Evolutionary conservation across 2,888 invertebrate species (phyloP).

Genomic region (Hirtodrosophila trivittata): DNA sequence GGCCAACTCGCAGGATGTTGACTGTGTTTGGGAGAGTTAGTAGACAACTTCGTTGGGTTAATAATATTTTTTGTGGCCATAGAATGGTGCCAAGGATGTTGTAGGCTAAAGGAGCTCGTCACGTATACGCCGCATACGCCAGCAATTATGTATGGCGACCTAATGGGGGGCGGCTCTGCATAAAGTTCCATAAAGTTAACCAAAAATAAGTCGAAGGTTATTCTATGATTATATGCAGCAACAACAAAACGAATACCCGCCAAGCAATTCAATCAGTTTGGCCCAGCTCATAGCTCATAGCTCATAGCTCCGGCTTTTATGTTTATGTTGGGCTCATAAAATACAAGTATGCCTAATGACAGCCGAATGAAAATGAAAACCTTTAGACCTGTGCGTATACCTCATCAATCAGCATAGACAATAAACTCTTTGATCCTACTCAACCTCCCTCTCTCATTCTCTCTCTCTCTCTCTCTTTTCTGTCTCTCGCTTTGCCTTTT

Average conservation of each 20-base stretch:
- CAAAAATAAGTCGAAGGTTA: slow-evolving; percentile 67
- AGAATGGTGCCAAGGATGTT: slow-evolving; percentile 68
- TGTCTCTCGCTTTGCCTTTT: too few species aligned
- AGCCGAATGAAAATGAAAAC: slow-evolving; percentile 36
- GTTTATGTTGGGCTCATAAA: slow-evolving; percentile 41
- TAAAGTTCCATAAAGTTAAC: slow-evolving; percentile 37
- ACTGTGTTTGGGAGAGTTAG: slow-evolving; percentile 26
- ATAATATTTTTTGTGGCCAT: slow-evolving; percentile 12
- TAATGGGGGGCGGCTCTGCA: slow-evolving; percentile 1
- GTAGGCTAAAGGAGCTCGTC: slow-evolving; percentile 49
- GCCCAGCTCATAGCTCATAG: background rate
- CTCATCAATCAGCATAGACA: slow-evolving; percentile 31
- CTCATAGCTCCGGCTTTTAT: slow-evolving; percentile 10
- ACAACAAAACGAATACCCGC: slow-evolving; percentile 18
- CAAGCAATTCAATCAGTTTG: slow-evolving; percentile 51
- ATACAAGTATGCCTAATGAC: slow-evolving; percentile 33
- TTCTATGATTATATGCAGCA: slow-evolving; percentile 39
- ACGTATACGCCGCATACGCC: slow-evolving; percentile 74
- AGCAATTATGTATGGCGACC: slow-evolving; percentile 58
- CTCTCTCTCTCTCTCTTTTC: background rate
- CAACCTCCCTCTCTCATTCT: background rate
- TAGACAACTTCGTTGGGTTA: slow-evolving; percentile 11
- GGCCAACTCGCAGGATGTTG: slow-evolving; percentile 36
- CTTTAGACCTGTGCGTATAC: slow-evolving; percentile 14
- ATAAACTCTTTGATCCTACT: slow-evolving; percentile 32